These are phyloP conservation scores for Acrossocheilus wenchowensis DNA, from an alignment of 2,797 vertebrate species.

Conservation along the genomic window DNA sequence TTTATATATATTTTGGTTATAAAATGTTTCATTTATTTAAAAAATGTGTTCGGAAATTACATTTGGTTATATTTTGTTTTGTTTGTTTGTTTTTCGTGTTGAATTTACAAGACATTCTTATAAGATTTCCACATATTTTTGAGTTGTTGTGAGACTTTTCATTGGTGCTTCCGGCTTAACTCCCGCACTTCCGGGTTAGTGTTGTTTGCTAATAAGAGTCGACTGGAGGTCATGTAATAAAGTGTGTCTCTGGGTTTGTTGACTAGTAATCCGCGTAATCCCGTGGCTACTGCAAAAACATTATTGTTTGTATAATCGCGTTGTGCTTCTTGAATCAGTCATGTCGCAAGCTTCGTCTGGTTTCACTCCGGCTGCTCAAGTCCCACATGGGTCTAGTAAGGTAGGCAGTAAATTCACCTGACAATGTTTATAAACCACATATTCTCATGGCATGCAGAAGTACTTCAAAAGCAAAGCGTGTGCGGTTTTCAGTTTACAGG, in stretches of 20 bases:
- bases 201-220: conserved; percentile 19
- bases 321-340: background rate
- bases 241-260: conserved; percentile 1
- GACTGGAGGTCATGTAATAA: conserved; percentile 46
- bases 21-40: background rate
- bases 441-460: background rate
- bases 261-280: background rate
- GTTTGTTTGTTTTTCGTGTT: background rate
- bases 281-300: background rate
- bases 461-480: background rate
- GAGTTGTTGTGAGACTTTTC: background rate
- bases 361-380: conserved; percentile 42
- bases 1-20: background rate
- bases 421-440: conserved; percentile 15
- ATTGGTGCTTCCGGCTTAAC: conserved; percentile 7
- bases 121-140: background rate
- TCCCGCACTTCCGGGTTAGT: conserved; percentile 36
- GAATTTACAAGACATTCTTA: background rate
- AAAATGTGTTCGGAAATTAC: background rate
- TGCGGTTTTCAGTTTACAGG: background rate
- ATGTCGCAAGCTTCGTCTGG: conserved; percentile 63
- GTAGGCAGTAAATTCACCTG: conserved; percentile 18
- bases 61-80: background rate
- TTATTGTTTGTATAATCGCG: background rate
- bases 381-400: conserved; percentile 44